Evolutionary conservation across 2,888 invertebrate genomes (phyloP).

Genomic region (Tyria jacobaeae): DNA sequence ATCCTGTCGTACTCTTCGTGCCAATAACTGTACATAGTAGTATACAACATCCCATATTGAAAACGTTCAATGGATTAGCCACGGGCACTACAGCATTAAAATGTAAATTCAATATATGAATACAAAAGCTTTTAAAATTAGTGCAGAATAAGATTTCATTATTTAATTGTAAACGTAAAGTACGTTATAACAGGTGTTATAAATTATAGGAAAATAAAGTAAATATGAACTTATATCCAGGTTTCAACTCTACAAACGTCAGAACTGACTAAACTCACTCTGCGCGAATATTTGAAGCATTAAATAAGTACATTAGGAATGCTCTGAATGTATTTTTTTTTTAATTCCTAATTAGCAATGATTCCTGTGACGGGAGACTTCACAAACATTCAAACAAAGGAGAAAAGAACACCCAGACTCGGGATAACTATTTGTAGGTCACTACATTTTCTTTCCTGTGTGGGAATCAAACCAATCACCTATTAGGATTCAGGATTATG

Average conservation of each 20-base stretch:
- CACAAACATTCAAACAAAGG: too few species aligned
- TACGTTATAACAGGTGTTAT: neutral
- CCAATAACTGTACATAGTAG: conserved; percentile 54
- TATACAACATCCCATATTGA: conserved; percentile 16
- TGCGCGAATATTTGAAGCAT: too few species aligned
- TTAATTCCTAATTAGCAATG: too few species aligned
- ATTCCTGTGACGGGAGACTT: too few species aligned
- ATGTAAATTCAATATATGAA: conserved; percentile 5
- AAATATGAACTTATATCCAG: neutral
- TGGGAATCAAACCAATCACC: too few species aligned
- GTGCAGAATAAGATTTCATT: neutral
- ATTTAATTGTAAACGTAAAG: neutral
- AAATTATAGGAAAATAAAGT: neutral
- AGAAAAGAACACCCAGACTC: too few species aligned
- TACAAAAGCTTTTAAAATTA: neutral
- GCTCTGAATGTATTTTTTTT: neutral
- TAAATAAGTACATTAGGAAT: neutral
- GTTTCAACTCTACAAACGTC: too few species aligned
- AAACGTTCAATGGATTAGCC: conserved; percentile 19
- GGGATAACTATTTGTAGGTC: too few species aligned
- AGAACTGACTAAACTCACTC: neutral
- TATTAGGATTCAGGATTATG: too few species aligned
- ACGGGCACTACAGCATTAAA: neutral
- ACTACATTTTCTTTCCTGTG: too few species aligned
- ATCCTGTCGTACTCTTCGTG: conserved; percentile 59